These are phyloP conservation scores for Drosophila infuscata DNA, from an alignment of 2,888 invertebrate genomes.

Conservation along the genomic window DNA sequence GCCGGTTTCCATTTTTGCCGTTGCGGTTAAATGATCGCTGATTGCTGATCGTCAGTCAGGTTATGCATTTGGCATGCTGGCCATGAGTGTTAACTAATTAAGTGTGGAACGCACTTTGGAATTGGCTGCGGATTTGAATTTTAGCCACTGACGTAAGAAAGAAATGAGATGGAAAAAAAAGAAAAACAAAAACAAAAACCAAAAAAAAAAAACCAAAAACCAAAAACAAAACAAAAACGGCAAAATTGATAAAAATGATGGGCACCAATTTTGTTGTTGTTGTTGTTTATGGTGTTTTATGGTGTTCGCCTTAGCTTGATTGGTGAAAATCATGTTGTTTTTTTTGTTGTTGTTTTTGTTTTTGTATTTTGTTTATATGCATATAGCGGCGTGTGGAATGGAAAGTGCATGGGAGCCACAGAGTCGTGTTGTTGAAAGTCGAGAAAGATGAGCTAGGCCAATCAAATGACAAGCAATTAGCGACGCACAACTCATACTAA, in stretches of 20 bases:
- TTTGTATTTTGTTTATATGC: slow-evolving; percentile 41
- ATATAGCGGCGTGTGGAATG: slow-evolving; percentile 43
- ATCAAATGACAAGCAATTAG: slow-evolving; percentile 49
- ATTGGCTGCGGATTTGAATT: slow-evolving; percentile 38
- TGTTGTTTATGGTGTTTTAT: slow-evolving; percentile 14
- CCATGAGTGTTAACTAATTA: slow-evolving; percentile 69
- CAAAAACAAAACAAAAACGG: slow-evolving; percentile 16
- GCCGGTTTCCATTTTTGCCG: slow-evolving; percentile 29
- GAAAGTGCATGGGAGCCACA: slow-evolving; percentile 51
- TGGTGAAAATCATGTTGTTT: slow-evolving; percentile 49
- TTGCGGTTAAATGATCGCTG: slow-evolving; percentile 60
- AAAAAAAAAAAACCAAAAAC: slow-evolving; percentile 1
- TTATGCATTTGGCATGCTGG: slow-evolving; percentile 71
- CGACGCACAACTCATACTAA: slow-evolving; percentile 16
- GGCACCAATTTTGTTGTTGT: slow-evolving; percentile 42
- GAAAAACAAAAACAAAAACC: not conserved
- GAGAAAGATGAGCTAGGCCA: slow-evolving; percentile 40
- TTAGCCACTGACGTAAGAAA: slow-evolving; percentile 38
- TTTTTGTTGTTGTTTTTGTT: not conserved
- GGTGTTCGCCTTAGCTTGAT: slow-evolving; percentile 29
- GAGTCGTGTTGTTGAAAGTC: slow-evolving; percentile 56
- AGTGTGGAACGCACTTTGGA: slow-evolving; percentile 48
- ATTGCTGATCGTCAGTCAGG: slow-evolving; percentile 27
- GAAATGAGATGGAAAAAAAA: slow-evolving; percentile 2
- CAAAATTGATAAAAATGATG: slow-evolving; percentile 57